Conservation (phyloP, 2,888 invertebrate species). For the Machimus rusticus region DNA sequence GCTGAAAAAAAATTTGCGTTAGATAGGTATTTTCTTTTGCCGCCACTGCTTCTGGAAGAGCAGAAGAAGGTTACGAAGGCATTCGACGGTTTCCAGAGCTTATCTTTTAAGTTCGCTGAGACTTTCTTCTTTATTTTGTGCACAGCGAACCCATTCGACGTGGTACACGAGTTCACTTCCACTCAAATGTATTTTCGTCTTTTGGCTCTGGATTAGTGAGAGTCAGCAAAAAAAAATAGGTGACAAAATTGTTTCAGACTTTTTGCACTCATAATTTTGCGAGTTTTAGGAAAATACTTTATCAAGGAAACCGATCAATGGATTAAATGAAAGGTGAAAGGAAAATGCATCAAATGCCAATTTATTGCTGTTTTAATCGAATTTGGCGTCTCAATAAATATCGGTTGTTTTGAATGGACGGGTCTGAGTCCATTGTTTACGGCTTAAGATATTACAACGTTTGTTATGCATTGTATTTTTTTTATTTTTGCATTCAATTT, state of each 20-base stretch:
- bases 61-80: not conserved
- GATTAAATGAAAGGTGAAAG: not conserved
- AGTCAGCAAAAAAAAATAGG: conserved; percentile 12
- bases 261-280: not conserved
- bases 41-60: not conserved
- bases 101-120: not conserved
- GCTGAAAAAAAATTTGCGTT: conserved; percentile 13
- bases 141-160: not conserved
- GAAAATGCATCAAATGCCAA: not conserved
- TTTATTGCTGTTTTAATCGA: not conserved
- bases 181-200: not conserved
- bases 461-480: not conserved
- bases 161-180: not conserved
- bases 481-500: not conserved
- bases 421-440: not conserved
- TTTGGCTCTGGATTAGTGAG: not conserved
- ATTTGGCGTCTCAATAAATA: not conserved
- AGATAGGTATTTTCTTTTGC: conserved; percentile 10
- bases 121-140: not conserved
- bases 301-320: not conserved
- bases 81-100: not conserved
- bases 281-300: conserved; percentile 9
- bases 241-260: conserved; percentile 11
- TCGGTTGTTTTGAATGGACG: not conserved
- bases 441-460: not conserved